phyloP scores from a whole-genome alignment of 2,797 vertebrate species.

The Sebastes steindachneri region DNA sequence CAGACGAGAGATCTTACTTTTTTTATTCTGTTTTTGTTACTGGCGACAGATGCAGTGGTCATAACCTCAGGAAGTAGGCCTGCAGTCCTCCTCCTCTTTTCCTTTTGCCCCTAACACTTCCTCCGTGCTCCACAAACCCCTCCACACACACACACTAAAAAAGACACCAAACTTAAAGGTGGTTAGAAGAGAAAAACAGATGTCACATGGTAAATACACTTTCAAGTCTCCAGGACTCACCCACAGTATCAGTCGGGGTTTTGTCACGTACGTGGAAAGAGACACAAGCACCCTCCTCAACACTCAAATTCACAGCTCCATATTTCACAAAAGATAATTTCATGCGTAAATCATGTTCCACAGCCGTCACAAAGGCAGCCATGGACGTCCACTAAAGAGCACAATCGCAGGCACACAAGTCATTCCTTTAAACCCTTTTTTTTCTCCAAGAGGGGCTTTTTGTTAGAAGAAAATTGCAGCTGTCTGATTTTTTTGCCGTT shows the following conservation, averaged over 20 bases:
- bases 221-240: not conserved
- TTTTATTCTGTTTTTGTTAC: not conserved
- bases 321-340: not conserved
- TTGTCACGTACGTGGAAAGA: not conserved
- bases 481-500: constrained; percentile 11
- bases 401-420: not conserved
- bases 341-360: not conserved
- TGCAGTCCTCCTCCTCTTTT: not conserved
- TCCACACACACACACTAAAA: constrained; percentile 5
- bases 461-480: not conserved
- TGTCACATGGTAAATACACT: constrained; percentile 16
- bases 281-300: not conserved
- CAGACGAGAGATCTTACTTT: not conserved
- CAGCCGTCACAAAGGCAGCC: not conserved
- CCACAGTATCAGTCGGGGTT: not conserved
- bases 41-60: constrained; percentile 45
- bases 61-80: constrained; percentile 27
- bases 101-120: constrained; percentile 1
- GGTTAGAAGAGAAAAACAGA: constrained; percentile 48
- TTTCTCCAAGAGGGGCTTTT: not conserved
- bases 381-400: not conserved
- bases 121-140: not conserved
- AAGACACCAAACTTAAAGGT: constrained; percentile 17
- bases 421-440: not conserved
- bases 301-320: not conserved